Evolutionary conservation across 2,797 vertebrate species (phyloP).

Genomic region (Clarias platycephalus): DNA sequence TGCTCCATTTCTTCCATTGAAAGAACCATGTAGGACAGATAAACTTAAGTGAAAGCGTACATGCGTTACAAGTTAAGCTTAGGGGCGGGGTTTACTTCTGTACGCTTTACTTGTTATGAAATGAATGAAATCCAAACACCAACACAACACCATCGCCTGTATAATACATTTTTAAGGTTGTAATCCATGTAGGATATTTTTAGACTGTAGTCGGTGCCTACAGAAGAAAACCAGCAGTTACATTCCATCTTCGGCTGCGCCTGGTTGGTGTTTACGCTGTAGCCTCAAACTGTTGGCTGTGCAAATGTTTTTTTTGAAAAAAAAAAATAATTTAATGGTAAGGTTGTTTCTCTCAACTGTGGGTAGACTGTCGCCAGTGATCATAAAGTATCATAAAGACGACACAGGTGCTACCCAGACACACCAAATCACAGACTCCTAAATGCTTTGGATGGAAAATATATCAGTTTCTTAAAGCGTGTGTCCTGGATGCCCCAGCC

Average conservation of each 20-base stretch:
- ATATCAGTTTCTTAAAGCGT: neutral
- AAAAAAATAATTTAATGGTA: neutral
- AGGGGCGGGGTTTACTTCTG: neutral
- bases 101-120: neutral
- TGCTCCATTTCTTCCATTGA: neutral
- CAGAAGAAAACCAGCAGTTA: neutral
- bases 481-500: neutral
- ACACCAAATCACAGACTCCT: neutral
- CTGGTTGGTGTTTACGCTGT: neutral
- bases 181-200: neutral
- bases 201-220: neutral
- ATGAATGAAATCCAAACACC: neutral
- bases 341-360: neutral
- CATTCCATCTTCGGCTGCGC: neutral
- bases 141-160: neutral
- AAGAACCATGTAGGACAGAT: neutral
- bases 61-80: neutral
- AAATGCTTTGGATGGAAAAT: neutral
- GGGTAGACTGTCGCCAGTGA: neutral
- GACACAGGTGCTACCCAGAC: neutral
- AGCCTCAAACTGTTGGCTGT: neutral
- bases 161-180: too few species aligned
- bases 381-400: neutral
- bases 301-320: too few species aligned
- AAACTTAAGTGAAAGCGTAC: too few species aligned